Conservation (phyloP, 1,140 invertebrate genomes). For the Euwallacea similis region DNA sequence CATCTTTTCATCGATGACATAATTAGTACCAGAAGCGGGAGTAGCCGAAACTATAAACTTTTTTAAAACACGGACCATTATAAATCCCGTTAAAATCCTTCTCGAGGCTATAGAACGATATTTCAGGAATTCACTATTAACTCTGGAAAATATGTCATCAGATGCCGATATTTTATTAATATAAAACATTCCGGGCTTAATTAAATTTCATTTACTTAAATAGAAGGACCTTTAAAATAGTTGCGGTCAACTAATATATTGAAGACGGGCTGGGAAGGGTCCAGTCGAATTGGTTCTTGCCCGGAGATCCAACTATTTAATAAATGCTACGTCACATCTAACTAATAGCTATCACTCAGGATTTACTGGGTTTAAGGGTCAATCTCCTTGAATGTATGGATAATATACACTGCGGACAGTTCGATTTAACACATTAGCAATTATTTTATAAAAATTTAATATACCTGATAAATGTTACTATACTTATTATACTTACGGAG, state of each 20-base stretch:
- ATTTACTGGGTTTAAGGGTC: no score
- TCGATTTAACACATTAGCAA: no score
- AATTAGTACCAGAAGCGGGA: conserved; percentile 30
- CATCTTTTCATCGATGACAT: conserved; percentile 21
- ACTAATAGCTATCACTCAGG: neutral
- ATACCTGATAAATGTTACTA: no score
- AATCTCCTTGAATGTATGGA: no score
- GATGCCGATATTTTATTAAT: conserved; percentile 30
- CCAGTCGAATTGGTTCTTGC: conserved; percentile 3
- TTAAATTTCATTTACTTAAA: conserved; percentile 35
- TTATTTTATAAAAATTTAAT: no score
- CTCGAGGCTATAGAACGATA: conserved; percentile 2
- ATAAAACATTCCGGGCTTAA: conserved; percentile 27
- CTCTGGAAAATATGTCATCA: conserved; percentile 27
- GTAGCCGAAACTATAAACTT: conserved; percentile 27
- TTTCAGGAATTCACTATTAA: conserved; percentile 30
- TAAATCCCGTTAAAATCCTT: conserved; percentile 19
- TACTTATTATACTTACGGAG: no score
- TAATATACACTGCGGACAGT: no score
- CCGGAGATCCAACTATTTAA: neutral
- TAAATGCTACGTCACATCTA: neutral
- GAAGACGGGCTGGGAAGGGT: conserved; percentile 11
- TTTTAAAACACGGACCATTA: conserved; percentile 1
- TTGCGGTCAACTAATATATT: conserved; percentile 21
- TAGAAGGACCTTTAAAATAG: conserved; percentile 13